Conservation (phyloP, 37 sponge, comb jelly and placozoan genomes). For the Hormiphora californensis region DNA sequence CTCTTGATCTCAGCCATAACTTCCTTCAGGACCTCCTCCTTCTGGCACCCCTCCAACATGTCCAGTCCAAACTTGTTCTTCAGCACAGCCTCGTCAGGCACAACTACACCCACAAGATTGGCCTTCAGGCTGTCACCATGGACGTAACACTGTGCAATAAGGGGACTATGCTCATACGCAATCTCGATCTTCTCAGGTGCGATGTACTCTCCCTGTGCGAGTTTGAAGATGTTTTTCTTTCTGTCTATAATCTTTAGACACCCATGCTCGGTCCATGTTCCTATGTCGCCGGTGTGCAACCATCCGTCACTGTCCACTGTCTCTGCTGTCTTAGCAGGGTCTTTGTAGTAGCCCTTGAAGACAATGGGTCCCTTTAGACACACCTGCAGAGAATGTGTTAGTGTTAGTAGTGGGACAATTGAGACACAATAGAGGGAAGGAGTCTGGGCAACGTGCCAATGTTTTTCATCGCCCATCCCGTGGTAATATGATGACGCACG, state of each 20-base stretch:
- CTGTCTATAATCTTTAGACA: conserved; percentile 89
- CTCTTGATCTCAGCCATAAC: conserved; percentile 14
- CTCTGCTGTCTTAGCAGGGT: conserved; percentile 82
- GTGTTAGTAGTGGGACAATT: too few relatives aligned
- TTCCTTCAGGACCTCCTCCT: conserved; percentile 57
- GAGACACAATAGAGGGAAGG: too few relatives aligned
- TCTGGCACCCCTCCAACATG: conserved; percentile 71
- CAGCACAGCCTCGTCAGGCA: conserved; percentile 82
- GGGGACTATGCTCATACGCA: conserved; percentile 61
- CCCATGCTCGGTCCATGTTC: conserved; percentile 88
- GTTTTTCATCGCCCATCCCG: too few relatives aligned
- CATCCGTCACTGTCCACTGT: conserved; percentile 86
- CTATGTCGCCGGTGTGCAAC: conserved; percentile 95
- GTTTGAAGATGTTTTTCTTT: conserved; percentile 95
- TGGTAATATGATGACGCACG: too few relatives aligned
- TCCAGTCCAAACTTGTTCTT: conserved; percentile 55
- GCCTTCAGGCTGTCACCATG: conserved; percentile 87
- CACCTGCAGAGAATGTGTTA: conserved; percentile 39
- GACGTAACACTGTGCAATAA: conserved; percentile 76
- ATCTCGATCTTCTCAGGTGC: conserved; percentile 98
- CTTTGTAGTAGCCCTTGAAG: conserved; percentile 81
- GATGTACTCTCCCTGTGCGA: conserved; percentile 94
- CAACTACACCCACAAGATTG: conserved; percentile 60
- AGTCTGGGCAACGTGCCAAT: too few relatives aligned
- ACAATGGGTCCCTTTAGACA: conserved; percentile 85